A percentile compares a stretch with the other conserved stretches of the same genome.
phyloP scores from a whole-genome alignment of 2,797 vertebrate genomes.

The Periophthalmus magnuspinnatus region DNA sequence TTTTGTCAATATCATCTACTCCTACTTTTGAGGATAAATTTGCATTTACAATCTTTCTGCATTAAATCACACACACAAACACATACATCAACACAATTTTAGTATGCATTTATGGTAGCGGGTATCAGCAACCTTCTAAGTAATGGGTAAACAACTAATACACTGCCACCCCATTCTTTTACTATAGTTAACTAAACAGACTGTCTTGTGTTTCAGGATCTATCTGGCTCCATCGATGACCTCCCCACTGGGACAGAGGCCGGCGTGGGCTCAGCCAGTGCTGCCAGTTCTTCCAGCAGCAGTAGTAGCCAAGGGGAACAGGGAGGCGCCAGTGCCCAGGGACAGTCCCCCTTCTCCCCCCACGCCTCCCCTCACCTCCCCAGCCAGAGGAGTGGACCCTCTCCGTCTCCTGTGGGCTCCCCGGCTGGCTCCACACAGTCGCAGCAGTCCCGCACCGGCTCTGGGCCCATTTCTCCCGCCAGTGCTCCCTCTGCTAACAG shows the following conservation, averaged over 20 bases:
- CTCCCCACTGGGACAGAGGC: slow-evolving; percentile 93
- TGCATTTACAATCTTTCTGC: no score
- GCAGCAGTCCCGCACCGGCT: slow-evolving; percentile 90
- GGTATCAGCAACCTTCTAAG: background rate
- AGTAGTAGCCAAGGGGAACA: slow-evolving; percentile 88
- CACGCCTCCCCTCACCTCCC: slow-evolving; percentile 90
- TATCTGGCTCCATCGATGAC: slow-evolving; percentile 95
- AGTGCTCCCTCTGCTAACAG: slow-evolving; percentile 73
- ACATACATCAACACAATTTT: background rate
- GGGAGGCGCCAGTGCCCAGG: slow-evolving; percentile 79
- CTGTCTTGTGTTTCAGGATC: slow-evolving; percentile 80
- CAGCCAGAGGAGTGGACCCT: slow-evolving; percentile 88
- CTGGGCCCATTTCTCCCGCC: slow-evolving; percentile 91
- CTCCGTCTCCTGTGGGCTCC: slow-evolving; percentile 90
- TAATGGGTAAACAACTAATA: background rate
- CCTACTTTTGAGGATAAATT: no score
- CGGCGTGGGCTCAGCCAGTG: slow-evolving; percentile 84
- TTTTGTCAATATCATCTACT: no score
- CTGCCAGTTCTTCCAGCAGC: slow-evolving; percentile 84
- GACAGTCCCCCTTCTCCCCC: slow-evolving; percentile 93
- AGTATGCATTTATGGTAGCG: background rate
- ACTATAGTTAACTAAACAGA: background rate
- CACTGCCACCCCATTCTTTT: background rate
- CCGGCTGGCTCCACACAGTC: slow-evolving; percentile 92
- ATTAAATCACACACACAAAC: no score